Percentiles rank a stretch among this genome's conserved stretches.
Evolutionary conservation across 2,888 invertebrate species (phyloP).

Genomic region (Eristalis arbustorum): DNA sequence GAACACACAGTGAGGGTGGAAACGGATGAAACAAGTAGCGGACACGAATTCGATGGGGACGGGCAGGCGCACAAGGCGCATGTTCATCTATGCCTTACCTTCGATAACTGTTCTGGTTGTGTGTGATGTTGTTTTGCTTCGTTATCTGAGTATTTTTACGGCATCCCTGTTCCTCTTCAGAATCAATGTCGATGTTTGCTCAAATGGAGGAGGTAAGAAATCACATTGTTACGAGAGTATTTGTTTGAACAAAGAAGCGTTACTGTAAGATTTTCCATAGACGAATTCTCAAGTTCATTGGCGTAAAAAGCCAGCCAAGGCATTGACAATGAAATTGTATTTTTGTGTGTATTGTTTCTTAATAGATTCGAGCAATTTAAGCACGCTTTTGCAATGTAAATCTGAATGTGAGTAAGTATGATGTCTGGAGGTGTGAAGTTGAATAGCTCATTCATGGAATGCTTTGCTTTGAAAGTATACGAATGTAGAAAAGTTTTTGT

Average conservation of each 20-base stretch:
- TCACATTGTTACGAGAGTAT: conserved; percentile 43
- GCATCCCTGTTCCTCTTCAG: conserved; percentile 18
- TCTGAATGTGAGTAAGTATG: too few relatives aligned
- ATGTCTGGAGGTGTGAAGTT: too few relatives aligned
- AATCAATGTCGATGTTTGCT: conserved; percentile 40
- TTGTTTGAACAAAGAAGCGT: conserved; percentile 48
- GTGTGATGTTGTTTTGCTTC: conserved; percentile 38
- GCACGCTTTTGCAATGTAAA: neutral
- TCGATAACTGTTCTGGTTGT: conserved; percentile 67
- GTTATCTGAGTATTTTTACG: conserved; percentile 49
- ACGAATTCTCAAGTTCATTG: conserved; percentile 63
- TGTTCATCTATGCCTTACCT: conserved; percentile 48
- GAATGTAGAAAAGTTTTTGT: too few relatives aligned
- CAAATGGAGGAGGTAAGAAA: conserved; percentile 23
- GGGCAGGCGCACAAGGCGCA: conserved; percentile 61
- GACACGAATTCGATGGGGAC: conserved; percentile 4
- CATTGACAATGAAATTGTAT: conserved; percentile 49
- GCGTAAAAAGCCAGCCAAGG: conserved; percentile 31
- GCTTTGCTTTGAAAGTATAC: too few relatives aligned
- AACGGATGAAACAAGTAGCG: conserved; percentile 7
- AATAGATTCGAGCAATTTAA: neutral
- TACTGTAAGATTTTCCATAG: conserved; percentile 4
- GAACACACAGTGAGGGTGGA: conserved; percentile 8
- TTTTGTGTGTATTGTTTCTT: neutral
- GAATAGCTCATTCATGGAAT: too few relatives aligned